Percentiles rank a stretch among this genome's conserved stretches.
These are phyloP conservation scores for Leptinotarsa juncta DNA, from an alignment of 2,888 invertebrate genomes.

Conservation along the genomic window DNA sequence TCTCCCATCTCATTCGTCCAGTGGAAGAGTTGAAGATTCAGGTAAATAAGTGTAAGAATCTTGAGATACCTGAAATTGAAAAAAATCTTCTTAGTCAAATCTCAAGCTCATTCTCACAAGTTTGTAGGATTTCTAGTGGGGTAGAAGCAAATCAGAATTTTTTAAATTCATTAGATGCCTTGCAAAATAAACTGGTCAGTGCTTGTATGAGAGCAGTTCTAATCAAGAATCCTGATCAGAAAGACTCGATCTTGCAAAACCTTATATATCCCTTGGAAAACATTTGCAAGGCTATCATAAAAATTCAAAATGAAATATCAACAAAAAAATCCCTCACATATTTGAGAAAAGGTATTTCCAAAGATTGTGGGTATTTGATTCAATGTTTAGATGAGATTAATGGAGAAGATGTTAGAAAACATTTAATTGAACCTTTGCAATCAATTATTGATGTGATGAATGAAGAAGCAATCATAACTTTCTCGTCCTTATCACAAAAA, in stretches of 20 bases:
- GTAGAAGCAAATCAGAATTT: conserved; percentile 47
- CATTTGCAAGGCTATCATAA: conserved; percentile 60
- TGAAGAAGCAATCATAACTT: not conserved
- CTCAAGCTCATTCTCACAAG: conserved; percentile 52
- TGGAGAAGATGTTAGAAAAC: not conserved
- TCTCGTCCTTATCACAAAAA: not conserved
- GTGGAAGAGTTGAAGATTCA: conserved; percentile 54
- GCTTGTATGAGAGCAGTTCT: conserved; percentile 61
- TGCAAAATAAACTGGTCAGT: conserved; percentile 61
- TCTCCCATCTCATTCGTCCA: conserved; percentile 55
- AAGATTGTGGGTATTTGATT: conserved; percentile 30
- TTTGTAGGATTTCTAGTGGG: conserved; percentile 38
- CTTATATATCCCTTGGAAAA: conserved; percentile 59
- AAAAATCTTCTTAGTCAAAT: conserved; percentile 54
- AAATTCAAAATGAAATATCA: conserved; percentile 56
- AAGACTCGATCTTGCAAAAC: conserved; percentile 58
- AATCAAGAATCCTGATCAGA: conserved; percentile 45
- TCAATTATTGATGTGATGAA: not conserved
- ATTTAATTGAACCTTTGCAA: not conserved
- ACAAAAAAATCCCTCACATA: conserved; percentile 46
- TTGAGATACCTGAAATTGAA: conserved; percentile 55
- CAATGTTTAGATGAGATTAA: conserved; percentile 22
- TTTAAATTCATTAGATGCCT: conserved; percentile 53
- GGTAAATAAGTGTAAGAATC: conserved; percentile 50
- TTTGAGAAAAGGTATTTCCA: conserved; percentile 41